Evolutionary conservation across 2,888 invertebrate genomes (phyloP).

Genomic region (Platycheirus albimanus): DNA sequence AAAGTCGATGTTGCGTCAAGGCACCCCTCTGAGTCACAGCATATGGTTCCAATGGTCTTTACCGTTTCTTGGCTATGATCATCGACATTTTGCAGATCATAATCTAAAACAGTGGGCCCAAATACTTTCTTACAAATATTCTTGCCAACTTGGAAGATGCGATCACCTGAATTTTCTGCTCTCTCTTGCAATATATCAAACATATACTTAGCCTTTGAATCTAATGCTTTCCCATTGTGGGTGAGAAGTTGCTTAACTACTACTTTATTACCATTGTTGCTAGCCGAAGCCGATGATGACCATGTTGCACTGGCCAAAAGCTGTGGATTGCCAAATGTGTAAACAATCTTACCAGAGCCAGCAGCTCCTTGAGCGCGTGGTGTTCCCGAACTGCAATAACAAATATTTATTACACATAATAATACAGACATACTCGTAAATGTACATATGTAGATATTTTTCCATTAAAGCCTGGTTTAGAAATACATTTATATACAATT

Average conservation of each 20-base stretch:
- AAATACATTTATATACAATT: slow-evolving; percentile 38
- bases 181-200: slow-evolving; percentile 80
- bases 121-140: slow-evolving; percentile 80
- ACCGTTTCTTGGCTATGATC: slow-evolving; percentile 79
- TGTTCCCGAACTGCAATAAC: slow-evolving; percentile 76
- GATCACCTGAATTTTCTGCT: slow-evolving; percentile 79
- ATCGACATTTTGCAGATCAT: slow-evolving; percentile 80
- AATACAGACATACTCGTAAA: neutral
- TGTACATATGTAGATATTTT: slow-evolving; percentile 25
- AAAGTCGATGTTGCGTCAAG: slow-evolving; percentile 88
- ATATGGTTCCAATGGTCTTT: slow-evolving; percentile 87
- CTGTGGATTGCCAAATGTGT: slow-evolving; percentile 85
- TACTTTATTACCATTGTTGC: slow-evolving; percentile 76
- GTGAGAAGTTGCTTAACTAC: slow-evolving; percentile 84
- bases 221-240: slow-evolving; percentile 83
- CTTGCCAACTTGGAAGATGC: slow-evolving; percentile 79
- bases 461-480: slow-evolving; percentile 55
- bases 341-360: slow-evolving; percentile 85
- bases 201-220: slow-evolving; percentile 82
- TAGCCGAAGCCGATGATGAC: slow-evolving; percentile 78
- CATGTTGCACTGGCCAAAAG: slow-evolving; percentile 82
- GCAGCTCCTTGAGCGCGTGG: slow-evolving; percentile 77
- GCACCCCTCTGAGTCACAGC: slow-evolving; percentile 88
- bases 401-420: slow-evolving; percentile 7
- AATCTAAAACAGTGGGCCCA: slow-evolving; percentile 77